These are phyloP conservation scores for Lithophane ornitopus DNA, from an alignment of 2,888 invertebrate genomes.

Conservation along the genomic window DNA sequence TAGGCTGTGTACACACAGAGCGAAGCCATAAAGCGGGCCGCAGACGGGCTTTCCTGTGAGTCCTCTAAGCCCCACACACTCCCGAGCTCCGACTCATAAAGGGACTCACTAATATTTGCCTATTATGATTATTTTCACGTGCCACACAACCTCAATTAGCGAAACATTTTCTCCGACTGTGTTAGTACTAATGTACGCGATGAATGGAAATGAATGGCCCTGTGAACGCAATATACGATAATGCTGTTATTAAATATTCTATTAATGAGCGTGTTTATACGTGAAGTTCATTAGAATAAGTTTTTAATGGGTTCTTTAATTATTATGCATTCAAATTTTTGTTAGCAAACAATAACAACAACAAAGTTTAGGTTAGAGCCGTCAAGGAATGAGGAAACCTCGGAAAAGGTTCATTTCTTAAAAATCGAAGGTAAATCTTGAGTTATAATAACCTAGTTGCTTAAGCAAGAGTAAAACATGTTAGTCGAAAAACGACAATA, in stretches of 20 bases:
- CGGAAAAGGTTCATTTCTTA: neutral
- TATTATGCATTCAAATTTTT: neutral
- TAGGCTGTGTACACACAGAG: slow-evolving; percentile 69
- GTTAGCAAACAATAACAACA: neutral
- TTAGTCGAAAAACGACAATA: neutral
- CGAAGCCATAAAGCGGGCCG: slow-evolving; percentile 72
- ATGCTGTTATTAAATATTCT: slow-evolving; percentile 50
- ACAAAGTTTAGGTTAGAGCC: neutral
- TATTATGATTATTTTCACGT: slow-evolving; percentile 74
- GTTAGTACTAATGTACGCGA: slow-evolving; percentile 61
- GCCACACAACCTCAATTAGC: slow-evolving; percentile 77
- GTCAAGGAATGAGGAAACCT: neutral
- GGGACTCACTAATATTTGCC: slow-evolving; percentile 81
- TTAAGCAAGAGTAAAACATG: neutral
- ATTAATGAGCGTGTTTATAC: slow-evolving; percentile 16
- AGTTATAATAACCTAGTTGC: neutral
- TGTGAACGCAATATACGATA: slow-evolving; percentile 24
- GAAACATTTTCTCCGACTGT: slow-evolving; percentile 72
- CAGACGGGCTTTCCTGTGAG: slow-evolving; percentile 69
- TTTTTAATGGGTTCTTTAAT: slow-evolving; percentile 1
- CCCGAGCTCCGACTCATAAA: slow-evolving; percentile 66
- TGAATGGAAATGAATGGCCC: slow-evolving; percentile 59
- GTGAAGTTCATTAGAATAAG: slow-evolving; percentile 1
- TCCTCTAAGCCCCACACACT: slow-evolving; percentile 70
- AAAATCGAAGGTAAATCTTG: neutral